Percentiles rank a stretch among this genome's conserved stretches.
Evolutionary conservation across 2,888 invertebrate species (phyloP).

Genomic region (Odontothrips loti): DNA sequence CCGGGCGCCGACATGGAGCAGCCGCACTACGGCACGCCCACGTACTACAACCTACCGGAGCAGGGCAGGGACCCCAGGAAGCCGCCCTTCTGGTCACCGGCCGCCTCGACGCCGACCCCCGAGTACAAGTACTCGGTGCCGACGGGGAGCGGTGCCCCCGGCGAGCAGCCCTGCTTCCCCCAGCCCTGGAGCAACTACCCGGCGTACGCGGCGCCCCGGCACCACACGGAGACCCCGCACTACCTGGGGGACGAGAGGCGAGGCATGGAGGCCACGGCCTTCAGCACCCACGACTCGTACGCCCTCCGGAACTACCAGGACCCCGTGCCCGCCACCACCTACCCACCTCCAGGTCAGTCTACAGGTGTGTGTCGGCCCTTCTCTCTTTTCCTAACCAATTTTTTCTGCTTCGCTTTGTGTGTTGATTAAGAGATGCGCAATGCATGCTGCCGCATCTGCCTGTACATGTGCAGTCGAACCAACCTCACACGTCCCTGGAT

Average conservation of each 20-base stretch:
- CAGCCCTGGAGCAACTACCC: conserved; percentile 18
- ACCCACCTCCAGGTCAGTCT: conserved; percentile 14
- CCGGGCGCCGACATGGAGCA: conserved; percentile 23
- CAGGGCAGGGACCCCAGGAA: conserved; percentile 5
- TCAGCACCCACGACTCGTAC: conserved; percentile 8
- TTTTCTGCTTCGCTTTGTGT: not conserved
- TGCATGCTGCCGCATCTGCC: too few species aligned
- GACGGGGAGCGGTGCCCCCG: not conserved
- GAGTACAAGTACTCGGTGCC: conserved; percentile 26
- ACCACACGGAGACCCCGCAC: not conserved
- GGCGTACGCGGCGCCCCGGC: conserved; percentile 1
- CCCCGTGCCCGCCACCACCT: conserved; percentile 14
- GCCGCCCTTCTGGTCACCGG: conserved; percentile 17
- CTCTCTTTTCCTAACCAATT: not conserved
- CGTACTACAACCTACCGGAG: conserved; percentile 22
- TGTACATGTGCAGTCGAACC: too few species aligned
- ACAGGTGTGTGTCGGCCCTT: not conserved
- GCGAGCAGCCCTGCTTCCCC: conserved; percentile 17
- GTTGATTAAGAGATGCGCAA: too few species aligned
- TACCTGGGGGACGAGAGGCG: conserved; percentile 18
- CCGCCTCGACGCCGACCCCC: conserved; percentile 12
- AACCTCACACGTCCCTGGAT: too few species aligned
- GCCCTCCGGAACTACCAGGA: conserved; percentile 14
- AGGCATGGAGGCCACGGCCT: conserved; percentile 9
- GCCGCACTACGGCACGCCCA: conserved; percentile 5